These are phyloP conservation scores for Litocranius walleri DNA, from an alignment of 2,113 vertebrate genomes.

Conservation along the genomic window DNA sequence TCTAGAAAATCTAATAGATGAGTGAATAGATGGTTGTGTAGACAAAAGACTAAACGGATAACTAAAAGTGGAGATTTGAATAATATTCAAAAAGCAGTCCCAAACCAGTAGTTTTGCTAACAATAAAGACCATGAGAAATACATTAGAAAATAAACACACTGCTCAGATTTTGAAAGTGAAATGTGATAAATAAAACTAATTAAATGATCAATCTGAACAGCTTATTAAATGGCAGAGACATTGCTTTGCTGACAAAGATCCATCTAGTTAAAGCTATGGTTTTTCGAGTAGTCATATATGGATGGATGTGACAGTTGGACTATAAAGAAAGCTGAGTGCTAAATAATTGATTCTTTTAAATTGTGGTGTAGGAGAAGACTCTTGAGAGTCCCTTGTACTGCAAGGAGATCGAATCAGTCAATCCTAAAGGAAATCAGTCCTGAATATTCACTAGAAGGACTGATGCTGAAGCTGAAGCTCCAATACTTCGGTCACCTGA, in stretches of 20 bases:
- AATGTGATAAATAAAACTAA: neutral
- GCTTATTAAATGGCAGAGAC: neutral
- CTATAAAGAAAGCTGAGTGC: neutral
- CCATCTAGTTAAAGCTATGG: neutral
- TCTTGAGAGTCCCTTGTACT: neutral
- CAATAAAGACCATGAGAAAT: neutral
- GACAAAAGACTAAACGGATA: neutral
- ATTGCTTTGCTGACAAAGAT: neutral
- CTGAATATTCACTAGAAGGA: neutral
- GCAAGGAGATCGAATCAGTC: neutral
- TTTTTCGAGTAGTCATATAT: neutral
- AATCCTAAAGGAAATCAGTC: neutral
- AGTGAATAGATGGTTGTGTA: neutral
- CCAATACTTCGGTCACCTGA: neutral
- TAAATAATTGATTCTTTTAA: neutral
- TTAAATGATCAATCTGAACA: neutral
- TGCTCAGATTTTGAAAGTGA: neutral
- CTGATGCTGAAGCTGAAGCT: neutral
- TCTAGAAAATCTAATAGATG: neutral
- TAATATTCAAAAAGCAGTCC: neutral
- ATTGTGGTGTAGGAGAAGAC: neutral
- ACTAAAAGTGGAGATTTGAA: neutral
- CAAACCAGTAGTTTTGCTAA: neutral
- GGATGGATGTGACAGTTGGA: neutral
- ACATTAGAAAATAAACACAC: neutral